These are phyloP conservation scores for Entomobrya multifasciata DNA, from an alignment of 2,888 invertebrate species.

Conservation along the genomic window DNA sequence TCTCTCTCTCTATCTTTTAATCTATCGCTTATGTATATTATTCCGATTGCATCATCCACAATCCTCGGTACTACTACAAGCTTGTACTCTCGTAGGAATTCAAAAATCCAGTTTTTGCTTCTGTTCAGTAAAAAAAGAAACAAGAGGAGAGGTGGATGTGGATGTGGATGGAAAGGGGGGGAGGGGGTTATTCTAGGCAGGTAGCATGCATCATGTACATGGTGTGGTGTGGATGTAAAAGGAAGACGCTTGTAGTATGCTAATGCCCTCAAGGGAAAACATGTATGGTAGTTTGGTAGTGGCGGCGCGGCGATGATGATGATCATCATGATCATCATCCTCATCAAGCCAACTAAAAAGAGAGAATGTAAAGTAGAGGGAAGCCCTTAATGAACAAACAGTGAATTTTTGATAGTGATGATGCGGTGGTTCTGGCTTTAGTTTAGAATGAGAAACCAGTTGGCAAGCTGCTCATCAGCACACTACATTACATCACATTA, in stretches of 20 bases:
- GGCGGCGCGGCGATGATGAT: not conserved
- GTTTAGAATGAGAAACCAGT: slow-evolving; percentile 47
- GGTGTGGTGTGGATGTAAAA: too few species aligned
- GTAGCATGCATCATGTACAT: not conserved
- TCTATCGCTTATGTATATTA: not conserved
- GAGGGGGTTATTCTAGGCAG: not conserved
- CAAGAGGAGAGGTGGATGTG: not conserved
- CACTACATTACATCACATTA: not conserved
- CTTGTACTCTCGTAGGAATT: not conserved
- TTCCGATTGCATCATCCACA: not conserved
- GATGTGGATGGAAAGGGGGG: not conserved
- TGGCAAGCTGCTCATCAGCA: slow-evolving; percentile 33
- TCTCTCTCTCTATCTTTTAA: not conserved
- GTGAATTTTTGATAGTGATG: not conserved
- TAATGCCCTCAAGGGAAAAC: slow-evolving; percentile 67
- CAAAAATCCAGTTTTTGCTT: slow-evolving; percentile 36
- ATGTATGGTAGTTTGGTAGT: slow-evolving; percentile 1
- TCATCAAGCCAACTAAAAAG: not conserved
- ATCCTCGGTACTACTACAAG: not conserved
- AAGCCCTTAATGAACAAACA: slow-evolving; percentile 68
- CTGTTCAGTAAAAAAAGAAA: not conserved
- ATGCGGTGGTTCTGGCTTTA: not conserved
- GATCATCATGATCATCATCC: slow-evolving; percentile 23
- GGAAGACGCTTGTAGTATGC: slow-evolving; percentile 3
- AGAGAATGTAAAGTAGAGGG: slow-evolving; percentile 15